Base-by-base conservation (phyloP, 2,888 invertebrate species). In the Zaprionus bogoriensis region DNA sequence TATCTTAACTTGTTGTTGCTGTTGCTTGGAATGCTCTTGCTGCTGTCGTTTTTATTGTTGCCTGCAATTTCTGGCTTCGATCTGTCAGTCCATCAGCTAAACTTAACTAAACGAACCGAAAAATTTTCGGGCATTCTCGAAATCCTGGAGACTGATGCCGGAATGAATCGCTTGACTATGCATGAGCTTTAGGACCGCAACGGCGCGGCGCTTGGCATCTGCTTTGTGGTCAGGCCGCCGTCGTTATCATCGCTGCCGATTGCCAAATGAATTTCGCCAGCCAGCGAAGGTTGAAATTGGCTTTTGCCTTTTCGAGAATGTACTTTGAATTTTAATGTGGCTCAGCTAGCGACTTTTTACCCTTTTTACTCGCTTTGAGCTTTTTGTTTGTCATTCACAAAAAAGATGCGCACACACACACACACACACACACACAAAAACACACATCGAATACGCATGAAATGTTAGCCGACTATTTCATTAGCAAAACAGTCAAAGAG, bases 321-420 rank as follows among this genome's bases (percentile, higher is more conserved):
- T 77, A 80, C 81, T 84, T 84, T 81, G 79, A 80, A 80, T 80
- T 84, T 81, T 77, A 84, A 80, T 84, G 78, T 51, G 54, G 60
- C 57, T 39, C 54, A 19, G n/a, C n/a, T n/a, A 65, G 32, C 58
- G 30, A 68, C 63, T 72, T 73, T 73, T 51, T 22, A 38, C 50
- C n/a, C 36, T 45, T 48, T 45, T 39, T 30, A n/a, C 30, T 42
- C 22, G 46, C 10, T 19, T 10, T 22, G 6, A 41, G 20, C 57
- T 45, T 66, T 58, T 39, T 54, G 61, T 67, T 61, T 72, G 72
- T 67, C 67, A 58, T 58, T 62, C 42, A 27, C 10, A 17, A 52
- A 28, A 47, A 36, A 55, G 19, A 25, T 23, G 46, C 52, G 51
- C 9, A 36, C 32, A 30, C 19, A 51, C 3, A 54, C 32, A 57